These are phyloP conservation scores for Parus major DNA, from an alignment of 2,113 vertebrate genomes.

Conservation along the genomic window DNA sequence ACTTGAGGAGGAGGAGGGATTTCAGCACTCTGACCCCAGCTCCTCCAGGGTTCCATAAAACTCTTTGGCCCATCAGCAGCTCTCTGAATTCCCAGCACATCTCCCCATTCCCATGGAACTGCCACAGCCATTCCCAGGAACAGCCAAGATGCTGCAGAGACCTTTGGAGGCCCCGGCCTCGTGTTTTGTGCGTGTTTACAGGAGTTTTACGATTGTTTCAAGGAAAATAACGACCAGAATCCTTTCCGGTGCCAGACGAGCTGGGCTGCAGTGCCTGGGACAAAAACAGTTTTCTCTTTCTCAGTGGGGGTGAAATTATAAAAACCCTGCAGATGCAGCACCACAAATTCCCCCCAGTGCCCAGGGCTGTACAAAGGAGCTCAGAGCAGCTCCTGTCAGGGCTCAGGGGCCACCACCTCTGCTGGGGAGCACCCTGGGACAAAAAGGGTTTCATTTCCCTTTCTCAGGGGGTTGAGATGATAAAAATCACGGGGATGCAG, in stretches of 20 bases:
- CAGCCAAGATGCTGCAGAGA: background rate
- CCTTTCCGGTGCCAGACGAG: background rate
- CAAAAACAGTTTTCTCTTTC: background rate
- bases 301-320: background rate
- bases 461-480: background rate
- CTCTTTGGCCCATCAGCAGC: background rate
- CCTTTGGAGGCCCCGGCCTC: background rate
- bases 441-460: no score
- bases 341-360: accelerated
- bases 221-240: background rate
- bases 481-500: background rate
- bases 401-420: background rate
- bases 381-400: background rate
- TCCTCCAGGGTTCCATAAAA: background rate
- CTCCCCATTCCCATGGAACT: accelerated
- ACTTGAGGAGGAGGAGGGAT: background rate
- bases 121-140: background rate
- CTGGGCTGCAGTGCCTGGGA: background rate
- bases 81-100: background rate
- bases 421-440: background rate
- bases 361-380: background rate
- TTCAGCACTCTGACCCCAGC: background rate
- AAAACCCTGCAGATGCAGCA: accelerated
- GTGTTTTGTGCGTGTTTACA: accelerated
- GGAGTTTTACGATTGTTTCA: background rate